Conservation (phyloP, 1,140 invertebrate genomes). For the Papilio dardanus region DNA sequence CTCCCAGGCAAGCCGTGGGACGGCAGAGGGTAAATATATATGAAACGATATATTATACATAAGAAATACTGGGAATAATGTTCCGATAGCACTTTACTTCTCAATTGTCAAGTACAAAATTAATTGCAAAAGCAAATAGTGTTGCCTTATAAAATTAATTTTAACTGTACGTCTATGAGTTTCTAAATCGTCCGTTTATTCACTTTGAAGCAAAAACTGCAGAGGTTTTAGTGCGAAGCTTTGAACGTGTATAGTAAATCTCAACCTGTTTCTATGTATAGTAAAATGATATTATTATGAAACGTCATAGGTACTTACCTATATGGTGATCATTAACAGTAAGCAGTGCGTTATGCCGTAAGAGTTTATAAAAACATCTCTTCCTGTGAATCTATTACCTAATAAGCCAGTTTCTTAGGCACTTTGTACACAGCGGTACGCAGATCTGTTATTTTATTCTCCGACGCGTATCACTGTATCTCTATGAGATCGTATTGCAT, state of each 20-base stretch:
- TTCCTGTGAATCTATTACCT: slow-evolving; percentile 19
- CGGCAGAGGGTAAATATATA: too few relatives aligned
- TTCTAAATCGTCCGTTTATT: neutral
- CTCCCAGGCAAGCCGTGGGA: too few relatives aligned
- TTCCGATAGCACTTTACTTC: neutral
- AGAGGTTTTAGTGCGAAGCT: neutral
- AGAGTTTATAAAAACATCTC: slow-evolving; percentile 3
- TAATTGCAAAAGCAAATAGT: neutral
- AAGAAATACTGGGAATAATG: too few relatives aligned
- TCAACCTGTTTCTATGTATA: neutral
- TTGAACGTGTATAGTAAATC: neutral
- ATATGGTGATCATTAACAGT: slow-evolving; percentile 26
- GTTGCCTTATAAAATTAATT: neutral
- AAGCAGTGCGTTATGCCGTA: slow-evolving; percentile 1
- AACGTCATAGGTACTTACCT: slow-evolving; percentile 50
- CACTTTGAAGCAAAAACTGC: neutral
- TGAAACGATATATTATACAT: too few relatives aligned
- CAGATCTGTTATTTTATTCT: too few relatives aligned
- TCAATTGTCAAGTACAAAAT: neutral
- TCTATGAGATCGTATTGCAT: too few relatives aligned
- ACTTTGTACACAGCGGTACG: too few relatives aligned
- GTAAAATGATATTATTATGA: slow-evolving; percentile 24
- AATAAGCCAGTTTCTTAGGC: slow-evolving; percentile 1
- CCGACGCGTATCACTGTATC: too few relatives aligned
- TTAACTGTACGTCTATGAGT: neutral